Base-by-base conservation (phyloP, 2,113 vertebrate genomes). In the Dipodomys merriami region DNA sequence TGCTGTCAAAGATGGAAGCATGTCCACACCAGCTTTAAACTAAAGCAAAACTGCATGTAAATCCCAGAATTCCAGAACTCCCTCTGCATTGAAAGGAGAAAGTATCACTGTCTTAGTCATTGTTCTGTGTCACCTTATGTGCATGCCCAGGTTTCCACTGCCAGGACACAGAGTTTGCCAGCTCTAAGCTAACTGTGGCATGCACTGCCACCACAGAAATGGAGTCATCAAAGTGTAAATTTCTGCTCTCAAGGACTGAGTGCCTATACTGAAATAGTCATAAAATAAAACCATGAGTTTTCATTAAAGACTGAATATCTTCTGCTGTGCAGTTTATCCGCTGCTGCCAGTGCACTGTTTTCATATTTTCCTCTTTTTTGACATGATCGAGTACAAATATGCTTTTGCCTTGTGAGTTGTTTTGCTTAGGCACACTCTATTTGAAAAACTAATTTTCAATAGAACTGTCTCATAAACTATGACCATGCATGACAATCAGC, bases 181-280 rank as follows among this genome's bases (percentile, higher is more conserved):
- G 69, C 64, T 91, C 19, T 53, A 19, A 68, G 44, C 2, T 67
- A 46, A 88, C 3, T 53, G n/a, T 69, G 77, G 67, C 39, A 68
- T 80, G 80, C 79, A 83, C 30, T 84, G 25, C 62, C 22, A 53
- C 29, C 25, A 44, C 2, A 67, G 13, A 35, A 67, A 81, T 18
- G 10, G 90, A 79, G 53, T 79, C 64, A 86, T 68, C 35, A 82
- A 64, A 33, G 30, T 13, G 0, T 57, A 80, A 64, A 67, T 83
- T 57, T 94, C 81, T 15, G 91, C 65, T 91, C 84, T 94, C 27
- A 29, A 77, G 65, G 27, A 64, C 84, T 82, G 49, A 67, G 15
- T 64, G 44, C 78, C 91, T 81, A 68, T 65, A 80, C 46, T 49
- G 11, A 68, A 91, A 77, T 71, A 86, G 71, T 71, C 22, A 16